These are phyloP conservation scores for Sula dactylatra DNA, from an alignment of 2,113 vertebrate genomes.

Conservation along the genomic window DNA sequence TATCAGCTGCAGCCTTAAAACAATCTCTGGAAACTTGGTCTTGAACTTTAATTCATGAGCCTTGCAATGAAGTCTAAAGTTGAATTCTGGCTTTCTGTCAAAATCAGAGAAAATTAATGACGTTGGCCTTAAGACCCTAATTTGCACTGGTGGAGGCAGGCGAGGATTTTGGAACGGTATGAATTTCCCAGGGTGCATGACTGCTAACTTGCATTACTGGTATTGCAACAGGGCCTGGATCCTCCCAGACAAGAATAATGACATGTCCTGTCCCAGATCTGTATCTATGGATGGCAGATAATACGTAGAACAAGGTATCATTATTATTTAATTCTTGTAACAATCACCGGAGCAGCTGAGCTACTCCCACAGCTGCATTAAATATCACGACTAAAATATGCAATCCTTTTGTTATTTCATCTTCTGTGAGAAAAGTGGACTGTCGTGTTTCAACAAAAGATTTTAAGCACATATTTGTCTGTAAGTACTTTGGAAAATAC, in stretches of 20 bases:
- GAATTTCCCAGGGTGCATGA: not conserved
- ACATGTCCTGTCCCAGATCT: not conserved
- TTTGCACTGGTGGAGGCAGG: not conserved
- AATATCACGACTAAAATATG: not conserved
- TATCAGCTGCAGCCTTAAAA: not conserved
- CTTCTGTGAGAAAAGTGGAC: conserved; percentile 1
- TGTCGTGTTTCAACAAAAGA: not conserved
- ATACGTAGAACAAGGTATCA: not conserved
- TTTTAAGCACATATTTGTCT: not conserved
- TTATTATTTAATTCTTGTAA: not conserved
- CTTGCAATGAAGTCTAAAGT: not conserved
- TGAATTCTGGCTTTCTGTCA: not conserved
- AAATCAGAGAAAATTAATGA: not conserved
- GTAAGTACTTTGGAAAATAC: not conserved
- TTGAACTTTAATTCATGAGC: not conserved
- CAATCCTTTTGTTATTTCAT: conserved; percentile 5
- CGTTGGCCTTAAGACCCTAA: not conserved
- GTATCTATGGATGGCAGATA: not conserved
- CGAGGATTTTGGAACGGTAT: not conserved
- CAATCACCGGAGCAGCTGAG: not conserved
- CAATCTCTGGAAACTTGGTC: not conserved
- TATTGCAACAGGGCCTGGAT: not conserved
- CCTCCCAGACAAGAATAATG: not conserved
- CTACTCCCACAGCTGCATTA: conserved; percentile 21
- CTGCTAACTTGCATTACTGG: not conserved